Conservation (phyloP, 2,888 invertebrate species). For the Papilio elwesi region DNA sequence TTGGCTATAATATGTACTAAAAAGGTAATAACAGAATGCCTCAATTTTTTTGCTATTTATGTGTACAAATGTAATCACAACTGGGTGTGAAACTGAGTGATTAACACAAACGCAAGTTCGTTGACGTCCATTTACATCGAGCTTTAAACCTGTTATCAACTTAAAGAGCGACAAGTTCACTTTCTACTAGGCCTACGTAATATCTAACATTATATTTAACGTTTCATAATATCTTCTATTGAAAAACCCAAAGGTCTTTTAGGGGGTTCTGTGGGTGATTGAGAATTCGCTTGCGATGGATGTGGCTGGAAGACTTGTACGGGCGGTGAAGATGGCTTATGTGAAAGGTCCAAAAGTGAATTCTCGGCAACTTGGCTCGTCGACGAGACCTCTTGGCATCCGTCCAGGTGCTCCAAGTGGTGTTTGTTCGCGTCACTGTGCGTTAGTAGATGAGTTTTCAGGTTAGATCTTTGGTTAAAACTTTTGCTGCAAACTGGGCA, state of each 20-base stretch:
- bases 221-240: constrained; percentile 95
- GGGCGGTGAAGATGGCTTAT: constrained; percentile 74
- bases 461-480: constrained; percentile 96
- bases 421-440: constrained; percentile 89
- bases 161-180: constrained; percentile 41
- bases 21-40: constrained; percentile 48
- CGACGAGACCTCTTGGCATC: constrained; percentile 81
- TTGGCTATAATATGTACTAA: constrained; percentile 55
- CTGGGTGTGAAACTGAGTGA: constrained; percentile 32
- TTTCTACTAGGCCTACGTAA: constrained; percentile 44
- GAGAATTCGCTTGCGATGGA: constrained; percentile 55
- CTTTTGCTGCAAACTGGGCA: constrained; percentile 94
- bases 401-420: constrained; percentile 78
- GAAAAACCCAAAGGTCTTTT: constrained; percentile 88
- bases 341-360: constrained; percentile 84
- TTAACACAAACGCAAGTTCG: constrained; percentile 40
- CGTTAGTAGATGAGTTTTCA: constrained; percentile 95
- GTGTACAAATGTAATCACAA: constrained; percentile 17
- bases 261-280: constrained; percentile 72
- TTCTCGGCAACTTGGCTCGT: constrained; percentile 77
- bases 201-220: constrained; percentile 75
- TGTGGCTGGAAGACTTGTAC: constrained; percentile 59
- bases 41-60: background rate
- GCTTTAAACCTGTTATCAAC: constrained; percentile 43
- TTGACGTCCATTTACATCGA: constrained; percentile 44